Evolutionary conservation across 1,140 invertebrate genomes (phyloP).

Genomic region (Zaprionus ornatus): DNA sequence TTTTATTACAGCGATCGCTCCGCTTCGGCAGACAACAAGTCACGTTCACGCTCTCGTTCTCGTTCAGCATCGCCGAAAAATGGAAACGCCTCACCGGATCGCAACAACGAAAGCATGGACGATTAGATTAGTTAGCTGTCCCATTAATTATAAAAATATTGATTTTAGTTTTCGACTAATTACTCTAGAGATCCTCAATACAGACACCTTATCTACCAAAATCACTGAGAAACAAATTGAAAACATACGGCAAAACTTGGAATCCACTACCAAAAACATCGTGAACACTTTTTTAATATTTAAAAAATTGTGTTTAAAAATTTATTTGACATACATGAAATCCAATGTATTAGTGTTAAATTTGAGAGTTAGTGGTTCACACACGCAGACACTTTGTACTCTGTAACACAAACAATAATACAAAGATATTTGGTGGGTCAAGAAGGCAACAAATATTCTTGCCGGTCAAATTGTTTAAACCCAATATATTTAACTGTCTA

Average conservation of each 20-base stretch:
- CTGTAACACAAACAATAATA: conserved; percentile 13
- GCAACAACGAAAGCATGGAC: conserved; percentile 80
- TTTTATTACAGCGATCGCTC: conserved; percentile 84
- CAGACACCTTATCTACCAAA: conserved; percentile 64
- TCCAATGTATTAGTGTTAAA: conserved; percentile 19
- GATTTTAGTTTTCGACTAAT: conserved; percentile 75
- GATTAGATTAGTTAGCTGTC: conserved; percentile 80
- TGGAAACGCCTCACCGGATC: conserved; percentile 83
- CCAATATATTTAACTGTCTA: conserved; percentile 46
- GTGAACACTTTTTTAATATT: conserved; percentile 61
- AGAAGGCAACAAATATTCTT: conserved; percentile 20
- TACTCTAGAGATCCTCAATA: conserved; percentile 56
- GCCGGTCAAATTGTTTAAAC: conserved; percentile 36
- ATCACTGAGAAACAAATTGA: conserved; percentile 24
- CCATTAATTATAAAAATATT: conserved; percentile 73
- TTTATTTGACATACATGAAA: conserved; percentile 15
- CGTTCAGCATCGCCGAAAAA: conserved; percentile 83
- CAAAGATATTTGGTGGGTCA: conserved; percentile 11
- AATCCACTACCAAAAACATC: conserved; percentile 44
- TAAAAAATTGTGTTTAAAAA: conserved; percentile 58
- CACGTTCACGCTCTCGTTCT: conserved; percentile 83
- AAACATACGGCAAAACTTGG: conserved; percentile 29
- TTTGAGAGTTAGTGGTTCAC: background rate
- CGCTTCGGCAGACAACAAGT: conserved; percentile 82
- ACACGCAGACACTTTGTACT: background rate